phyloP scores from a whole-genome alignment of 2,888 invertebrate species.

The Matsumyia berberina region DNA sequence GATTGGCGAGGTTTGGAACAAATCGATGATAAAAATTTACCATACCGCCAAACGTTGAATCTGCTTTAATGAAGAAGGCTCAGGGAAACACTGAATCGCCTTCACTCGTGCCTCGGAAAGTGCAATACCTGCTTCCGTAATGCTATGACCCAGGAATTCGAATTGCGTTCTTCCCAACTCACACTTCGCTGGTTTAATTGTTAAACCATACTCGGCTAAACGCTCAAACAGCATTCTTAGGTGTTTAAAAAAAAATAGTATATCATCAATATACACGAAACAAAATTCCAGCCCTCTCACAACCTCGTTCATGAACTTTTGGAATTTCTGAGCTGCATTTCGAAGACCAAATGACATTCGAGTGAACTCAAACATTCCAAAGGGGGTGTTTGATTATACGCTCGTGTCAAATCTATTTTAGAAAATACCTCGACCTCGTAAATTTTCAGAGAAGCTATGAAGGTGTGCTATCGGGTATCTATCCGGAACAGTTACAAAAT shows the following conservation, averaged over 20 bases:
- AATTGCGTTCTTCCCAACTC: conserved; percentile 13
- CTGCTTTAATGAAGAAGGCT: conserved; percentile 4
- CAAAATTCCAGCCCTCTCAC: conserved; percentile 44
- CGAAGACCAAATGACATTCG: conserved; percentile 78
- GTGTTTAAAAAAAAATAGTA: conserved; percentile 3
- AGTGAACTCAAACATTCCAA: conserved; percentile 80
- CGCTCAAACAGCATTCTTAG: neutral
- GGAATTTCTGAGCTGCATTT: conserved; percentile 81
- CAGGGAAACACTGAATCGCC: neutral
- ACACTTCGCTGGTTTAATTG: conserved; percentile 17
- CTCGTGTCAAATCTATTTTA: conserved; percentile 76
- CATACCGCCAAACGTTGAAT: conserved; percentile 28
- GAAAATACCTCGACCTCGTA: conserved; percentile 66
- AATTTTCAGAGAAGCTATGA: conserved; percentile 33
- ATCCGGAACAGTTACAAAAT: conserved; percentile 6
- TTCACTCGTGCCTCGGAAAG: neutral
- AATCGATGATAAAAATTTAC: conserved; percentile 27
- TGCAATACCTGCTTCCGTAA: conserved; percentile 11
- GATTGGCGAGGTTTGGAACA: conserved; percentile 6
- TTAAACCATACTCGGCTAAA: conserved; percentile 8
- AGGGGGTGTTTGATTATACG: conserved; percentile 82
- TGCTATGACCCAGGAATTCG: conserved; percentile 28
- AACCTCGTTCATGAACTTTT: conserved; percentile 79
- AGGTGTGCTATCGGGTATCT: conserved; percentile 17
- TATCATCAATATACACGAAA: conserved; percentile 23